Percentiles rank a stretch among this genome's conserved stretches.
Evolutionary conservation across 2,113 vertebrate genomes (phyloP).

Genomic region (Corythaeola cristata): DNA sequence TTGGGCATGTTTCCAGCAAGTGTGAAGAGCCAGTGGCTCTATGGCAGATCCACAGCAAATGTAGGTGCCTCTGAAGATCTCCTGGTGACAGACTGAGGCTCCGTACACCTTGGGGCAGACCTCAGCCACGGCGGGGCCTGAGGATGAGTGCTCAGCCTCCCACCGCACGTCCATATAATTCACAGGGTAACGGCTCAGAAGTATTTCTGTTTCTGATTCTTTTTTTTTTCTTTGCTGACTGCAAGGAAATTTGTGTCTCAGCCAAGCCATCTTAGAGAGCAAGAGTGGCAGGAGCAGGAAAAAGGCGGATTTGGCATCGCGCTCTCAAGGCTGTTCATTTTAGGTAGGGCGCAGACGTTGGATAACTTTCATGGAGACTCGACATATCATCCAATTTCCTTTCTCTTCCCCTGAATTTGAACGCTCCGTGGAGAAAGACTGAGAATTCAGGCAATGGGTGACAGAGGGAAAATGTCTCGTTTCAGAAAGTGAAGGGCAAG

Average conservation of each 20-base stretch:
- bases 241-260: constrained; percentile 6
- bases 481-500: not conserved
- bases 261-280: constrained; percentile 38
- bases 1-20: not conserved
- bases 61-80: not conserved
- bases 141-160: not conserved
- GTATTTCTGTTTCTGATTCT: constrained; percentile 25
- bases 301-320: not conserved
- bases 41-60: not conserved
- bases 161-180: not conserved
- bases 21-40: not conserved
- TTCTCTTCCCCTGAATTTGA: not conserved
- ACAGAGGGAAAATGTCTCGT: not conserved
- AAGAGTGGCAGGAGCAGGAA: constrained; percentile 44
- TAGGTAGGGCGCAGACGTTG: not conserved
- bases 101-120: not conserved
- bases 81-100: not conserved
- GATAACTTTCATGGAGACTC: not conserved
- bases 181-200: not conserved
- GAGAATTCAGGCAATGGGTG: not conserved
- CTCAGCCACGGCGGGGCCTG: accelerated
- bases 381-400: constrained; percentile 23
- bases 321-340: not conserved
- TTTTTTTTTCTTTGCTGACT: constrained; percentile 1
- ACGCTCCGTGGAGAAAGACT: not conserved